These are phyloP conservation scores for Oscheius sp. DNA, from an alignment of 2,888 invertebrate genomes.

Conservation along the genomic window DNA sequence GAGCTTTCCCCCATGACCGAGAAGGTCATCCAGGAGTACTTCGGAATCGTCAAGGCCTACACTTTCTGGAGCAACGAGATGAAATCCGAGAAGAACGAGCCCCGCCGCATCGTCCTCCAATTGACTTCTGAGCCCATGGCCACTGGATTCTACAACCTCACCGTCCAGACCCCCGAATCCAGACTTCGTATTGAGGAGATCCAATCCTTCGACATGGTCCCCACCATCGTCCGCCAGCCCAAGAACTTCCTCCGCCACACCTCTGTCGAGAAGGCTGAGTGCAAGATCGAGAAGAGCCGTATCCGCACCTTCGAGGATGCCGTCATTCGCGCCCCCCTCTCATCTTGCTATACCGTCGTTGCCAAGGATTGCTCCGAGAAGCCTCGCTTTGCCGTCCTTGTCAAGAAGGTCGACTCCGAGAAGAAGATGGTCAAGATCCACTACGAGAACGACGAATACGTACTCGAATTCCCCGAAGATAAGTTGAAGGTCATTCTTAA, in stretches of 20 bases:
- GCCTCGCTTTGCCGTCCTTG: slow-evolving; percentile 70
- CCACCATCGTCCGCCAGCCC: slow-evolving; percentile 23
- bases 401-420: slow-evolving; percentile 60
- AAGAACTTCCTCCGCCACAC: slow-evolving; percentile 28
- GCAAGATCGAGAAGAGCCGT: slow-evolving; percentile 43
- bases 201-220: slow-evolving; percentile 10
- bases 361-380: slow-evolving; percentile 71
- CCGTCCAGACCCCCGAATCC: slow-evolving; percentile 55
- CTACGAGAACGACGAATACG: slow-evolving; percentile 28
- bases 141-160: slow-evolving; percentile 58
- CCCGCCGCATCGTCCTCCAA: slow-evolving; percentile 42
- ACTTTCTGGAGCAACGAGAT: slow-evolving; percentile 47
- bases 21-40: slow-evolving; percentile 37
- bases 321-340: slow-evolving; percentile 59
- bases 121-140: slow-evolving; percentile 61
- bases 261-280: slow-evolving; percentile 32
- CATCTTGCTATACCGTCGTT: slow-evolving; percentile 71
- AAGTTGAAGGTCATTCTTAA: slow-evolving; percentile 32
- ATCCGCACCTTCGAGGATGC: slow-evolving; percentile 68
- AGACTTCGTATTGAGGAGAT: slow-evolving; percentile 33
- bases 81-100: slow-evolving; percentile 33
- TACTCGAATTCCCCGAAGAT: slow-evolving; percentile 22
- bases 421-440: slow-evolving; percentile 43
- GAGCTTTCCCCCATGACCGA: slow-evolving; percentile 44
- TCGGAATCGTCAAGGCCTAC: slow-evolving; percentile 55